phyloP scores from a whole-genome alignment of 2,797 vertebrate species.

The Macropus fuliginosus region DNA sequence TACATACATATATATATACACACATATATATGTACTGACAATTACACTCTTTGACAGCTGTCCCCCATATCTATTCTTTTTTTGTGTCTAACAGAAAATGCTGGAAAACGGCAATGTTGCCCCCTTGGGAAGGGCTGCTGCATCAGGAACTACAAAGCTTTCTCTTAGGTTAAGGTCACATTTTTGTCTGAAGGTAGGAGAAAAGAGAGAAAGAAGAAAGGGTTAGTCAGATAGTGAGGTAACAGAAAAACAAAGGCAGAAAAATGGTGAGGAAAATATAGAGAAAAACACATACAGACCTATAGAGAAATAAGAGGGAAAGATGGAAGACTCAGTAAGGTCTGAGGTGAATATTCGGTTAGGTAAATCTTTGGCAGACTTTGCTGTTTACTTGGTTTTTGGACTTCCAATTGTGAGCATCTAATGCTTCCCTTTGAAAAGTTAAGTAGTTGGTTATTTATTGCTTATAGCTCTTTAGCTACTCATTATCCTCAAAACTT shows the following conservation, averaged over 20 bases:
- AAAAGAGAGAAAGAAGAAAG: not conserved
- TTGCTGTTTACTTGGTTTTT: not conserved
- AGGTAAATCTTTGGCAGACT: not conserved
- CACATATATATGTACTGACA: not conserved
- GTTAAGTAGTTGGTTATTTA: not conserved
- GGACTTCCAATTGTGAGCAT: not conserved
- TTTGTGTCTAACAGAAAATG: not conserved
- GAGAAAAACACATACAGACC: not conserved
- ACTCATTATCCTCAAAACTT: not conserved
- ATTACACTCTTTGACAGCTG: not conserved
- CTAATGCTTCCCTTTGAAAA: not conserved
- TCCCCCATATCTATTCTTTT: not conserved
- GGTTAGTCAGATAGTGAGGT: not conserved
- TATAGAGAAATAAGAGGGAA: not conserved
- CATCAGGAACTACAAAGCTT: not conserved
- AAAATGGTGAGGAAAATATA: not conserved
- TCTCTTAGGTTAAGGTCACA: not conserved
- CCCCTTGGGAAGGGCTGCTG: not conserved
- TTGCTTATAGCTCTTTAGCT: not conserved
- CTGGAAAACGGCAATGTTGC: not conserved
- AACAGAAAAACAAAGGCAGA: not conserved
- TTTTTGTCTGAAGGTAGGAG: not conserved
- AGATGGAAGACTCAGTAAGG: not conserved
- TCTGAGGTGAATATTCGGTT: not conserved
- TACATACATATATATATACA: not conserved